Percentiles rank a stretch among this genome's conserved stretches.
These are phyloP conservation scores for Ceratitis capitata DNA, from an alignment of 1,140 invertebrate genomes.

Conservation along the genomic window DNA sequence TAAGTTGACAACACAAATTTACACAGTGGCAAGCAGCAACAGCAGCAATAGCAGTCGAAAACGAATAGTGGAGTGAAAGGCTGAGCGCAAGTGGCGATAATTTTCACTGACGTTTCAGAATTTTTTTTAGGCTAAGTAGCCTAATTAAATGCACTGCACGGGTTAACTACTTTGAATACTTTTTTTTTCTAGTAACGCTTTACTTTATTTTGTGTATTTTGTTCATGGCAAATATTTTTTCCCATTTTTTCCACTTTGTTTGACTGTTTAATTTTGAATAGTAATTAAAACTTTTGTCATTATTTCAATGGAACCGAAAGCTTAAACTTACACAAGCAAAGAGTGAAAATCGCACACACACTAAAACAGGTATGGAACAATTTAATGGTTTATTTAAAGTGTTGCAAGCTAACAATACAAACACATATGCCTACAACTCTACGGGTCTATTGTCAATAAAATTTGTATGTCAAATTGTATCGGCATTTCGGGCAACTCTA, in stretches of 20 bases:
- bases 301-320: conserved; percentile 1
- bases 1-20: background rate
- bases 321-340: background rate
- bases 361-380: background rate
- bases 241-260: background rate
- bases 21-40: background rate
- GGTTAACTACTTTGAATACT: background rate
- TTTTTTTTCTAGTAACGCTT: background rate
- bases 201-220: background rate
- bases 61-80: background rate
- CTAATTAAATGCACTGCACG: conserved; percentile 17
- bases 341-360: too few relatives aligned
- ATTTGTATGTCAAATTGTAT: background rate
- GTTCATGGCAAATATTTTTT: background rate
- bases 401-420: background rate
- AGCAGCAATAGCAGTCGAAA: background rate
- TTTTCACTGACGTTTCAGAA: conserved; percentile 7
- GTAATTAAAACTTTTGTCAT: conserved; percentile 39
- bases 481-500: background rate
- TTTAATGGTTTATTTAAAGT: background rate
- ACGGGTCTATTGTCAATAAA: background rate
- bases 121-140: background rate
- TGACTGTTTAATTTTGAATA: conserved; percentile 21
- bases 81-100: background rate
- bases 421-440: background rate